Evolutionary conservation across 2,113 vertebrate species (phyloP), one percentile per base, ranked within the genome.

Genomic region (Sialia sialis): DNA sequence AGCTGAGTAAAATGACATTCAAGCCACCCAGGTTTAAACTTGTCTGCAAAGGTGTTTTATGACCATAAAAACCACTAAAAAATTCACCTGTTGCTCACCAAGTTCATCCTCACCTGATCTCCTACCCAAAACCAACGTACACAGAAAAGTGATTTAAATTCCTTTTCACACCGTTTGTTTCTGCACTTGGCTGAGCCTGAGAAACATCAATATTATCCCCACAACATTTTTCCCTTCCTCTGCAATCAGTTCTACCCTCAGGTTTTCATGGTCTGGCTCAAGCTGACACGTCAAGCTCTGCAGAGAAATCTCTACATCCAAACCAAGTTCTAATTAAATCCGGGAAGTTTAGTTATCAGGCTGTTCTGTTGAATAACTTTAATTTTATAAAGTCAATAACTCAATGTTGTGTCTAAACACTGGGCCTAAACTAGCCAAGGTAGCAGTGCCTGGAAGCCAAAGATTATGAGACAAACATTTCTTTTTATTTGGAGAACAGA

Each of bases 161-260:
- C 38, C 29, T 90, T 86, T 36, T 76, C 72, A 51, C 6, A 1
- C n/a, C 25, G 1, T 43, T 74, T 70, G 48, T 67, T 89, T 88
- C 43, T 62, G 32, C 46, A 34, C 55, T 84, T 70, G 89, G 58
- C 54, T 78, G 59, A 77, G 18, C 38, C n/a, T 19, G 48, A 56
- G 52, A 84, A 93, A 85, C 2, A 6, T 10, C 59, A 48, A n/a
- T 62, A 56, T 89, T 75, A 72, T 72, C 41, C 78, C 49, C 67
- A 44, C 20, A 58, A 49, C 52, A 20, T 16, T 87, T 94, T 41
- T 9, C 11, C 56, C 85, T 89, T 63, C 90, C 87, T 81, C 32
- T 51, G 56, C 72, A 78, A 89, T 89, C 93, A 92, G 68, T 91
- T 96, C 87, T 68, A 43, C 74, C 66, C 72, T 32, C 59, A 73